These are phyloP conservation scores for Luehdorfia chinensis DNA, from an alignment of 1,140 invertebrate genomes.

Conservation along the genomic window DNA sequence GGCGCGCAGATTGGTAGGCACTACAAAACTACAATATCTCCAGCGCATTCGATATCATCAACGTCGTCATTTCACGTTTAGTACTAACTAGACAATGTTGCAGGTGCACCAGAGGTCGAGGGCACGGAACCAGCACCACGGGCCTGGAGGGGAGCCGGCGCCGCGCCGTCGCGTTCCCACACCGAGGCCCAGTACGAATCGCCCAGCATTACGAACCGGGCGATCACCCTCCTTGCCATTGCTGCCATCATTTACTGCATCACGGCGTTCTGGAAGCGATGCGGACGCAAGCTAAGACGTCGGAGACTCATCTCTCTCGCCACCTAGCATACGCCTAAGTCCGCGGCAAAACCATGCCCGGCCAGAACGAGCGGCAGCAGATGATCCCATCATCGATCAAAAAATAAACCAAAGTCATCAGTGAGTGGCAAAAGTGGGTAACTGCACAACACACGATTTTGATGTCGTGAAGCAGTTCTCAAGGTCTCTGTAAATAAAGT, in stretches of 20 bases:
- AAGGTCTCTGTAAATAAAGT: no score
- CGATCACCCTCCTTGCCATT: constrained; percentile 39
- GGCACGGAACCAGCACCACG: constrained; percentile 54
- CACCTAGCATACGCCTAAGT: constrained; percentile 39
- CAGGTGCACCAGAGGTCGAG: constrained; percentile 55
- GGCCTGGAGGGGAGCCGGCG: constrained; percentile 56
- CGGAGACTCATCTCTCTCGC: constrained; percentile 51
- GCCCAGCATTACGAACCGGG: constrained; percentile 27
- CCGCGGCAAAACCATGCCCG: not conserved
- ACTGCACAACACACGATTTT: no score
- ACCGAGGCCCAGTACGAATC: constrained; percentile 21
- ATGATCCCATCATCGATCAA: constrained; percentile 1
- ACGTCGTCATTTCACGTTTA: no score
- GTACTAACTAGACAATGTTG: no score
- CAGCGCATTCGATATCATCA: no score
- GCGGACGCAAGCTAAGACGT: constrained; percentile 48
- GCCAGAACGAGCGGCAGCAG: constrained; percentile 2
- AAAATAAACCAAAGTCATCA: no score
- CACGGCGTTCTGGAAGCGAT: constrained; percentile 48
- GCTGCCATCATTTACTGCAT: constrained; percentile 39
- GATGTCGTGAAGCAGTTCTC: no score
- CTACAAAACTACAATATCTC: no score
- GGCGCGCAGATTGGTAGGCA: no score
- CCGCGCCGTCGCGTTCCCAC: constrained; percentile 36
- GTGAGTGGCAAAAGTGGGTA: no score